Evolutionary conservation across 2,797 vertebrate species (phyloP), one percentile per base, ranked within the genome.

Genomic region (Rhynchonycteris naso): DNA sequence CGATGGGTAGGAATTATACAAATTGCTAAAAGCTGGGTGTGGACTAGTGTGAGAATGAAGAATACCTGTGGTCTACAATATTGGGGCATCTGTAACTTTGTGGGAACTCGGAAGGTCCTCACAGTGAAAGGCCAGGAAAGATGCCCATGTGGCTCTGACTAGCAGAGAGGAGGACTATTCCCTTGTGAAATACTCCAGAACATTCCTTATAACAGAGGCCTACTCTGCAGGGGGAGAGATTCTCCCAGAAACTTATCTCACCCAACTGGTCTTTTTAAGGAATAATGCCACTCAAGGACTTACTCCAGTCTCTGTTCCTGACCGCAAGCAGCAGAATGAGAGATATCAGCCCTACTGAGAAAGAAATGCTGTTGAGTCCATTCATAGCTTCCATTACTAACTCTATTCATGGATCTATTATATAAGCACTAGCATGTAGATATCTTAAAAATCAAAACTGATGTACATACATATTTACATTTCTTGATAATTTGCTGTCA

Each of bases 41-140:
- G 12, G 35, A 13, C 16, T 28, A 10, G 13, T 16, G 8, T 30
- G 74, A 84, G 66, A 52, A 50, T 24, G n/a, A 88, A 61, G 30
- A 69, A 58, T 21, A 35, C 24, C 33, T 59, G 15, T 1, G 3
- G 9, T 26, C 35, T 30, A 5, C 4, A 54, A 7, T 24, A 7
- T 2, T 28, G 8, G 4, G 4, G 4, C 47, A 76, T 12, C 10
- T 2, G 5, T 19, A 43, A 26, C 59, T 50, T 16, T 18, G 19
- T n/a, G 28, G 22, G 0, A 47, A 65, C 12, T 8, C 1, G 0
- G 6, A 0, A 35, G 30, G 8, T 47, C 52, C 24, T 66, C 47
- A 19, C 1, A 16, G 21, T 19, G 13, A 66, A 35, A 63, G 59
- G 18, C 16, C 9, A 4, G 50, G 10, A 35, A 35, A 52, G 61